Base-by-base conservation (phyloP, 1,140 invertebrate genomes). In the Temnothorax curvispinosus region DNA sequence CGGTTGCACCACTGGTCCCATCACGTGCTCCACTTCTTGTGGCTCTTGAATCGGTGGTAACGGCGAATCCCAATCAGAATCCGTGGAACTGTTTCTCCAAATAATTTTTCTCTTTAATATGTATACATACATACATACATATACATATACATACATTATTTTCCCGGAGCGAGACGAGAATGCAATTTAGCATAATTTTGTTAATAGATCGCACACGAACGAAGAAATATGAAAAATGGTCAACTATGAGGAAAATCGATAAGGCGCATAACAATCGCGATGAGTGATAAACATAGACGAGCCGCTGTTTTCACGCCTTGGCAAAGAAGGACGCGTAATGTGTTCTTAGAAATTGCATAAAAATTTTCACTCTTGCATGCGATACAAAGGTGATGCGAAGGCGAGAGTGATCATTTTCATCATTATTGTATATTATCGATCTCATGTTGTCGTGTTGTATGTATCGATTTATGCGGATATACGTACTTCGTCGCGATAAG, bases 21-120 rank as follows among this genome's bases (percentile, higher is more conserved):
- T 94, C 13, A 93, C 90, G 75, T 88, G 90, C 58, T 93, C 93
- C 52, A 91, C 88, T 85, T 93, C 93, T 15, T 91, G 93, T 71
- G 93, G 93, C 85, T 92, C 91, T n/a, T 94, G 93, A 47, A 93
- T 93, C 60, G 94, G 93, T 54, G 94, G 89, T 56, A 93, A 92
- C 35, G 93, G 93, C 38, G 71, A 85, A 77, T 94, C 93, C 92
- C 92, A 94, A 69, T 94, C 94, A 5, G 93, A 94, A 72, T 93
- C 93, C 32, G 92, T 92, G 7, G 93, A 94, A 90, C 94, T 94
- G 56, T 72, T 69, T 86, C 38, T 60, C 3, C 41, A 32, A 65
- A 84, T 7, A 82, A 58, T 44, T 11, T 35, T 11, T 27, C 27
- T 44, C 18, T 44, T 52, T 18, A 50, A 74, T 54, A 35, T 18